These are phyloP conservation scores for Naso thynnoides DNA, from an alignment of 2,797 vertebrate species.

Conservation along the genomic window DNA sequence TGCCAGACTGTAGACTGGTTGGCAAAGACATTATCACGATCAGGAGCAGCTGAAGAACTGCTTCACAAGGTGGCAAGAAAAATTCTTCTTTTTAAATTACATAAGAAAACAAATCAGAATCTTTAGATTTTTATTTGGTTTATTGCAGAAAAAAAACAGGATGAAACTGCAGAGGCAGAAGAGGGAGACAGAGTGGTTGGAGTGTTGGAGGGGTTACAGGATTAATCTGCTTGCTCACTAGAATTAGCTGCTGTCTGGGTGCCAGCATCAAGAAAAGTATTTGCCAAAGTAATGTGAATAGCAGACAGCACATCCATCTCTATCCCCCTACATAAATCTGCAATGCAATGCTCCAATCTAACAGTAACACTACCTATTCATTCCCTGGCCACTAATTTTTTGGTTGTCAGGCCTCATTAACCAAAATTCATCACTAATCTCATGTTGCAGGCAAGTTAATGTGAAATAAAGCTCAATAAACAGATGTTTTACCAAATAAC, in stretches of 20 bases:
- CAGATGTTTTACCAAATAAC: conserved; percentile 59
- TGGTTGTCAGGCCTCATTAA: conserved; percentile 59
- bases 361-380: conserved; percentile 39
- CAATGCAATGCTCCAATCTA: conserved; percentile 32
- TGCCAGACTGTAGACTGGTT: conserved; percentile 52
- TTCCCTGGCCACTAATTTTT: conserved; percentile 49
- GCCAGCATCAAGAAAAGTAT: conserved; percentile 43
- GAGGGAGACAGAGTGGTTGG: conserved; percentile 2
- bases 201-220: conserved; percentile 36
- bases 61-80: conserved; percentile 15
- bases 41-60: conserved; percentile 17
- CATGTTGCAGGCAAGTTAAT: conserved; percentile 54
- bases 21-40: conserved; percentile 37
- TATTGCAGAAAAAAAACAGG: neutral
- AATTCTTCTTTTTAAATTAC: neutral
- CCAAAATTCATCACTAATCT: conserved; percentile 53
- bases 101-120: conserved; percentile 12
- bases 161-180: conserved; percentile 2
- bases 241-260: conserved; percentile 41
- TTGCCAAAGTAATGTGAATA: conserved; percentile 39
- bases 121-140: conserved; percentile 9
- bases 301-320: conserved; percentile 51
- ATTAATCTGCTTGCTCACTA: conserved; percentile 46
- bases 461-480: conserved; percentile 43
- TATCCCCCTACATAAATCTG: conserved; percentile 42